A percentile compares a stretch with the other conserved stretches of the same genome.
Conservation (phyloP, 1,140 invertebrate genomes). For the Drosophila tani region DNA sequence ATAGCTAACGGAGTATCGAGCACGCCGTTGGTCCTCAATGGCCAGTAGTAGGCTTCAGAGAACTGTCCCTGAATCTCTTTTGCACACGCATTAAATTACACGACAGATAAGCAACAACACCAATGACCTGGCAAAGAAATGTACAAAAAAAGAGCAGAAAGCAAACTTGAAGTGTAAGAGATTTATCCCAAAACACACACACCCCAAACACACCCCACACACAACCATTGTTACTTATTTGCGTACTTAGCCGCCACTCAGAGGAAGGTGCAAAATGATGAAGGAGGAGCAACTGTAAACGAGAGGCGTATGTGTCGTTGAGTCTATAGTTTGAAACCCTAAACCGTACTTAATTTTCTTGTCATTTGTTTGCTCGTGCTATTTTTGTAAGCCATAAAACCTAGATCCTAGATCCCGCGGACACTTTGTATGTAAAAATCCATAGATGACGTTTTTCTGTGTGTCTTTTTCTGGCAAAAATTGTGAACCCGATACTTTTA, state of each 20-base stretch:
- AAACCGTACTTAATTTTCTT: conserved; percentile 59
- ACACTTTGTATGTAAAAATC: conserved; percentile 36
- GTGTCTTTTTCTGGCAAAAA: conserved; percentile 36
- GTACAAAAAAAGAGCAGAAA: conserved; percentile 34
- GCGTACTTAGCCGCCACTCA: conserved; percentile 40
- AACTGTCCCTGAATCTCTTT: conserved; percentile 66
- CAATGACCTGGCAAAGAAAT: conserved; percentile 49
- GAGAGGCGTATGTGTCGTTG: conserved; percentile 36
- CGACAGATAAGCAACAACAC: conserved; percentile 32
- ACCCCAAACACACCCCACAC: conserved; percentile 3
- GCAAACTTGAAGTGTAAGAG: conserved; percentile 11
- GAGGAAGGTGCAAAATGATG: conserved; percentile 11
- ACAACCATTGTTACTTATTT: conserved; percentile 50
- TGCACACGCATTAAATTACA: conserved; percentile 38
- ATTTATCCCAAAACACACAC: not conserved
- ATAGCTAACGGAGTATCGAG: conserved; percentile 78
- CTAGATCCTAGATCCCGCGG: conserved; percentile 5
- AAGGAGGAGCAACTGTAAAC: conserved; percentile 5
- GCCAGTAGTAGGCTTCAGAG: conserved; percentile 63
- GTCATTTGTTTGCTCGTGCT: conserved; percentile 61
- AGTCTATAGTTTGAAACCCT: conserved; percentile 34
- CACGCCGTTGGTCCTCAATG: conserved; percentile 78
- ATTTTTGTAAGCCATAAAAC: conserved; percentile 57
- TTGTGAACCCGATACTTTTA: conserved; percentile 53
- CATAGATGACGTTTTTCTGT: conserved; percentile 39